A percentile compares a stretch with the other conserved stretches of the same genome.
Conservation (phyloP, 2,888 invertebrate species). For the Catocala fraxini region DNA sequence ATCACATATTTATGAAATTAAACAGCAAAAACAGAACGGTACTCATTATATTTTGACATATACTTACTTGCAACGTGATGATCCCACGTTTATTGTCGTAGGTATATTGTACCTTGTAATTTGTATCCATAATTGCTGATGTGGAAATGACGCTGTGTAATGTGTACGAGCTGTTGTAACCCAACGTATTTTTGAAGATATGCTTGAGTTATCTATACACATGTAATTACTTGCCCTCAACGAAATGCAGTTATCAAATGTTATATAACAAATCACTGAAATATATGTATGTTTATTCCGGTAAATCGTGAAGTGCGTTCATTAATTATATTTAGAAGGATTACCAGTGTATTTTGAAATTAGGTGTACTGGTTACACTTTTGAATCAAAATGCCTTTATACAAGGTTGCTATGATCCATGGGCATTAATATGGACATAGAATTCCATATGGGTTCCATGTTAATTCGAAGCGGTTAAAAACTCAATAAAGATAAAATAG, state of each 20-base stretch:
- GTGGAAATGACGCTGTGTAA: background rate
- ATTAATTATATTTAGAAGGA: too few relatives aligned
- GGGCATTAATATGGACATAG: too few relatives aligned
- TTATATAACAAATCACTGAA: background rate
- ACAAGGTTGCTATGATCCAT: too few relatives aligned
- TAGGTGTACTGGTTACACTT: too few relatives aligned
- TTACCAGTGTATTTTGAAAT: too few relatives aligned
- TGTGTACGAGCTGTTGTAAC: background rate
- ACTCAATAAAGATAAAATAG: too few relatives aligned
- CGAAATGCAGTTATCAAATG: background rate
- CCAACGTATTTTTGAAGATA: constrained; percentile 13
- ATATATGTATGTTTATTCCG: too few relatives aligned
- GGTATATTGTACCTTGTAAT: constrained; percentile 8
- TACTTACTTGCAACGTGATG: background rate
- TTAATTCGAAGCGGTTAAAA: too few relatives aligned
- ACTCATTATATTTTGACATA: background rate
- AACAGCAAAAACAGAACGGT: background rate
- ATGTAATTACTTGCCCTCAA: constrained; percentile 2
- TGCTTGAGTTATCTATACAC: constrained; percentile 1
- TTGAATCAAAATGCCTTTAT: too few relatives aligned
- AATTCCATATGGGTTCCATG: too few relatives aligned
- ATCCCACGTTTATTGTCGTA: background rate
- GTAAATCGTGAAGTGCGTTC: too few relatives aligned
- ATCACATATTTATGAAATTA: background rate
- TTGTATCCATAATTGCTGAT: constrained; percentile 6